Conservation (phyloP, 2,797 vertebrate species). For the Macrochelys suwanniensis region DNA sequence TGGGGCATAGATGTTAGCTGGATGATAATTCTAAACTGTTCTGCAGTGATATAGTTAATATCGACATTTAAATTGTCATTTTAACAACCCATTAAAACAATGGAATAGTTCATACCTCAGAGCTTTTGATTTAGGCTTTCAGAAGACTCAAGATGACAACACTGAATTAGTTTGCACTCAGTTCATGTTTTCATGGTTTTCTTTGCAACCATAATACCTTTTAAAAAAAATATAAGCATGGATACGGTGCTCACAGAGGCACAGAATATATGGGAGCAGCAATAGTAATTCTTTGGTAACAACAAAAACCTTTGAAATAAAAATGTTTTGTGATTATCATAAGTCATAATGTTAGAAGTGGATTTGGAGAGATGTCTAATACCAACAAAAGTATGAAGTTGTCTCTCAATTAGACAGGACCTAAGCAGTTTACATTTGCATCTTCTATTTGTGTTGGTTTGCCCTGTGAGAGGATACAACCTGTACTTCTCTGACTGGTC, state of each 20-base stretch:
- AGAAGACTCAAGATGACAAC: neutral
- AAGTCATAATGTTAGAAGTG: neutral
- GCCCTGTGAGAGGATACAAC: neutral
- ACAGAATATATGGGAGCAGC: neutral
- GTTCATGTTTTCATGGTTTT: neutral
- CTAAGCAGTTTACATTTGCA: neutral
- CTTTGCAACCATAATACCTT: neutral
- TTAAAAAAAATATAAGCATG: neutral
- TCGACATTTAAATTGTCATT: neutral
- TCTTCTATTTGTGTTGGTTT: neutral
- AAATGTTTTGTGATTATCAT: neutral
- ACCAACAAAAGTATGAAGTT: neutral
- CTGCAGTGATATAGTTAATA: neutral
- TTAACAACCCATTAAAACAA: neutral
- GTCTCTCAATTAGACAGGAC: neutral
- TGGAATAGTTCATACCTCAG: neutral
- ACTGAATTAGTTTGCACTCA: neutral
- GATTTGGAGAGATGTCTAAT: neutral
- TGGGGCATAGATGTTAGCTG: neutral
- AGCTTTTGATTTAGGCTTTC: neutral
- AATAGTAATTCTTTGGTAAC: neutral
- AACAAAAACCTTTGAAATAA: neutral
- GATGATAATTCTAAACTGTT: neutral
- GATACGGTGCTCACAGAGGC: neutral
- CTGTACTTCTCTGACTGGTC: fast-evolving